Base-by-base conservation (phyloP, 2,113 vertebrate species). In the Progne subis region DNA sequence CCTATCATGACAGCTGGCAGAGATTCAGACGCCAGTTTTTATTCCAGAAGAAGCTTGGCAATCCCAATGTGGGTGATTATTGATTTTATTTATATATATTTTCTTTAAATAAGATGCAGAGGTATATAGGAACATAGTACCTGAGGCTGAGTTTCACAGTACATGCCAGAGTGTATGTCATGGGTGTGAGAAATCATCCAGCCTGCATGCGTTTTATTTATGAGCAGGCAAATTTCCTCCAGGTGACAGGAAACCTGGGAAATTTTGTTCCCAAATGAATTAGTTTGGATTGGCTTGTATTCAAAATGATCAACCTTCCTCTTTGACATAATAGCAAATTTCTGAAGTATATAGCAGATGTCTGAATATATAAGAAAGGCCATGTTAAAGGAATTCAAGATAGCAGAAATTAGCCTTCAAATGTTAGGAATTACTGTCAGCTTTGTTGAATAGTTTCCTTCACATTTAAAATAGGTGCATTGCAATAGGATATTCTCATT, bases 161-260 rank as follows among this genome's bases (percentile, higher is more conserved):
- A 14, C 2, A 1, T 1, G 2, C 32, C 4, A 5, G n/a, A 43
- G 7, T 19, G 10, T 0, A 1, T 23, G 9, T 44, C 13, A 7
- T 9, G 37, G 28, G 5, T 39, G 17, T 49, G 67, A 70, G 56
- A 71, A 90, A 41, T 75, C 19, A 70, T 32, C 41, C 43, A 64
- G 7, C 13, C 21, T 47, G 26, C 12, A 6, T 1, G 1, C 9
- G 21, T 65, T 47, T 61, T 65, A 8, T 65, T 8, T 78, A 41
- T 16, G 8, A 37, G 23, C 24, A 61, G 28, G 12, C 21, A 75
- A 18, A 17, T 67, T 82, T 85, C 24, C 37, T 46, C 21, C 14
- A 26, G 12, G 23, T 18, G 18, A 80, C 11, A 41, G 13, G 12
- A 79, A 80, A 60, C 9, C 8, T 68, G 7, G 10, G 28, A 46